Base-by-base conservation (phyloP, 2,888 invertebrate species). In the Oligia latruncula region DNA sequence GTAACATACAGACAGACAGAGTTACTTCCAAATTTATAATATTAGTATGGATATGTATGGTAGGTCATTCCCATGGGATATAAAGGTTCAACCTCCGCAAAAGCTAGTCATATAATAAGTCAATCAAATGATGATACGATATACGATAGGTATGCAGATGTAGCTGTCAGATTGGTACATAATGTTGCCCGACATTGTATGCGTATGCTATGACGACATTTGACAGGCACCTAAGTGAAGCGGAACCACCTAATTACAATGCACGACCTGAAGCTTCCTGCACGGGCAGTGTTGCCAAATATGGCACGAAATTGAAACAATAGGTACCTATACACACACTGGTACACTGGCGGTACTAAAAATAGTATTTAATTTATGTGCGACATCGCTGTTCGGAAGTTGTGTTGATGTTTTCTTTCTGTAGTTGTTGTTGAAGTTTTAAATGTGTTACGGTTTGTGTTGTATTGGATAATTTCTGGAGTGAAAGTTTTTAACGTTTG, bases 191-290 rank as follows among this genome's bases (percentile, higher is more conserved):
- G 79, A 43, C 70, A 86, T 6, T 84, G 74, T 66, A 83, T 13
- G 23, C 55, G 55, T 23, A 5, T 55, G 52, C 49, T 79, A 75
- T 67, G 70, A 75, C 43, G 0, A 76, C 55, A 72, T 62, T 43
- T 70, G 60, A 35, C 52, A 74, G 43, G 58, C 49, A 35, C 23
- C 6, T 29, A 78, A 68, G 67, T 78, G 55, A 62, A 68, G 68
- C 85, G 88, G 90, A 88, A 82, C 89, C 73, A 74, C 29, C 88
- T 91, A 83, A 91, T 91, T 91, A 86, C 79, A 75, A 89, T 90
- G 86, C 90, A 74, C n/a, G 66, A 64, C 70, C 80, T 60, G 62
- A 77, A 81, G 83, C 72, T 89, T 89, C 90, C 90, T 87, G 89
- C 73, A 29, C 78, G 29, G 74, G 52, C 55, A 76, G 71, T 77